A percentile compares a stretch with the other conserved stretches of the same genome.
Conservation (phyloP, 2,888 invertebrate species). For the Lobophora halterata region DNA sequence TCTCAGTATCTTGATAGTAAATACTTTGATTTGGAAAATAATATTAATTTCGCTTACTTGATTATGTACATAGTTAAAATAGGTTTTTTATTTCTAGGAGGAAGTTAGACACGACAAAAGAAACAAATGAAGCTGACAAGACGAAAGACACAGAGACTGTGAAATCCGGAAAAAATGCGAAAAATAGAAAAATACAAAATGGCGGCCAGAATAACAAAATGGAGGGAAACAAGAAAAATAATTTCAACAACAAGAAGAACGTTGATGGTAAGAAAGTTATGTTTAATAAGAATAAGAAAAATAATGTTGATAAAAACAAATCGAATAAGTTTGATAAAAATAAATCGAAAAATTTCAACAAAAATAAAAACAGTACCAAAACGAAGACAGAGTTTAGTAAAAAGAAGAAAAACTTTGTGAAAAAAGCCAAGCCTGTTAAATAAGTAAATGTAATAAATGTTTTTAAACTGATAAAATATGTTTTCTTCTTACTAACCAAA, state of each 20-base stretch:
- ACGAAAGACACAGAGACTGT: slow-evolving; percentile 41
- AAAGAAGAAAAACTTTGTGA: slow-evolving; percentile 18
- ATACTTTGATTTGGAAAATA: too few species aligned
- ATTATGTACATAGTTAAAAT: neutral
- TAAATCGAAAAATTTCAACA: slow-evolving; percentile 27
- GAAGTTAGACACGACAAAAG: slow-evolving; percentile 52
- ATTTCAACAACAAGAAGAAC: slow-evolving; percentile 14
- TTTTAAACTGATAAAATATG: neutral
- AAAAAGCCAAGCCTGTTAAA: slow-evolving; percentile 24
- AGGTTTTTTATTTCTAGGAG: slow-evolving; percentile 43
- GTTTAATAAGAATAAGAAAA: slow-evolving; percentile 13
- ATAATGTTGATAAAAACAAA: slow-evolving; percentile 21
- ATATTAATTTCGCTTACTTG: too few species aligned
- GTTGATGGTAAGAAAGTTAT: neutral
- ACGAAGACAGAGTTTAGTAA: slow-evolving; percentile 23
- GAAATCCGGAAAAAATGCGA: slow-evolving; percentile 50
- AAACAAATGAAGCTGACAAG: slow-evolving; percentile 34
- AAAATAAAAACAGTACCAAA: slow-evolving; percentile 38
- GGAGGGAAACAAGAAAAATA: slow-evolving; percentile 18
- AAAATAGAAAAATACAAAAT: slow-evolving; percentile 53
- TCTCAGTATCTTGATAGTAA: too few species aligned
- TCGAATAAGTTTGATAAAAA: slow-evolving; percentile 29
- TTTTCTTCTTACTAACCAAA: neutral
- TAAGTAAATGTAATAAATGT: slow-evolving; percentile 17
- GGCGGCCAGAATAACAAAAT: slow-evolving; percentile 24